Percentiles rank a stretch among this genome's conserved stretches.
Conservation (phyloP, 2,888 invertebrate species). For the Muscina levida region DNA sequence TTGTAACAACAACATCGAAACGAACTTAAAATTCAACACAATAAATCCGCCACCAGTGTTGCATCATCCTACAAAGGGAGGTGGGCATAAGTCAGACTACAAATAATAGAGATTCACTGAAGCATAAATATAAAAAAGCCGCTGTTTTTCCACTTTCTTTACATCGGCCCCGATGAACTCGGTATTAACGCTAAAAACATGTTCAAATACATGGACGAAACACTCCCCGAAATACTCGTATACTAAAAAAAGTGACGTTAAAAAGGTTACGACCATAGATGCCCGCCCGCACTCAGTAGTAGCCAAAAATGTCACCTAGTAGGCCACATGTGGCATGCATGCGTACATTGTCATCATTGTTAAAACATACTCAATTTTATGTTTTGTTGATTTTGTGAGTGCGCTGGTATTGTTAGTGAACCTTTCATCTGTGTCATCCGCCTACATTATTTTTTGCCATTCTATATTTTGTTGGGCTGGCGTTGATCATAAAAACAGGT, state of each 20-base stretch:
- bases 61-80: too few relatives aligned
- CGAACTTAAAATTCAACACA: conserved; percentile 42
- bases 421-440: conserved; percentile 1
- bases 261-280: conserved; percentile 18
- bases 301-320: too few relatives aligned
- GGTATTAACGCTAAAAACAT: conserved; percentile 50
- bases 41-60: conserved; percentile 14
- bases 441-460: background rate
- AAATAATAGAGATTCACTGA: conserved; percentile 43
- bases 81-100: conserved; percentile 23
- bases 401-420: background rate
- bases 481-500: conserved; percentile 13
- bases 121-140: conserved; percentile 48
- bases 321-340: too few relatives aligned
- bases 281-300: too few relatives aligned
- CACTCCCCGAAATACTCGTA: background rate
- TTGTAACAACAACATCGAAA: conserved; percentile 34
- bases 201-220: conserved; percentile 51
- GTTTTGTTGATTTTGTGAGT: conserved; percentile 4
- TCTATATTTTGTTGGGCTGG: conserved; percentile 17
- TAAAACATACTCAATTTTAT: conserved; percentile 17
- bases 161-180: conserved; percentile 5
- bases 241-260: background rate
- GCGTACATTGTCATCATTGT: conserved; percentile 14
- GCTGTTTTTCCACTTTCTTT: background rate